Base-by-base conservation (phyloP, 2,797 vertebrate genomes). In the Takifugu ocellatus region DNA sequence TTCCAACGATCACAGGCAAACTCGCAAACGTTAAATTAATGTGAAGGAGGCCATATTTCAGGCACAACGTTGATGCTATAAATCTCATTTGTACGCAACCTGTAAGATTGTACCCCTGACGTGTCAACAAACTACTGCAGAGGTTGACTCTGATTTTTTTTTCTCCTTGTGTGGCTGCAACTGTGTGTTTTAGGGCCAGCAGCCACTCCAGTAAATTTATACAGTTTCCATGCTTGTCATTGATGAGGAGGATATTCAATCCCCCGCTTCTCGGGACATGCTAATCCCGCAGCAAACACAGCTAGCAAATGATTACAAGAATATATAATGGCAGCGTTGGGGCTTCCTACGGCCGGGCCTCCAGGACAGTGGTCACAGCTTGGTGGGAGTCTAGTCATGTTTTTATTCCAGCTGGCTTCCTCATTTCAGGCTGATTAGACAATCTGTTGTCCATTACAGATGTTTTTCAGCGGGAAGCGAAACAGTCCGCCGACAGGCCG, bases 231-330 rank as follows among this genome's bases (percentile, higher is more conserved):
- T 54, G 36, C 15, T 58, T 50, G 54, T 27, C 61, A 12, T 54
- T 48, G 17, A 61, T 61, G 56, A 49, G 46, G 51, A 64, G 16
- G 56, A 70, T 26, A 54, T 67, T 72, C 36, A 57, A 49, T 31
- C 70, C 59, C 51, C 6, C 54, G 58, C 25, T 59, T 70, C 56
- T 68, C 43, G 27, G 70, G 71, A 58, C 52, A 57, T 5, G 4
- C 59, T 55, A 51, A 75, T 75, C 65, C 70, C 75, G 62, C 63
- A 56, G 59, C 16, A 11, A 65, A 68, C 67, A 56, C 52, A 63
- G 56, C 70, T 52, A 76, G 82, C 69, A 77, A 75, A 80, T 73
- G 68, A 74, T 77, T 75, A 71, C 71, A 74, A 63, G 73, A 82
- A 68, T 63, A 65, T 65, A 56, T 64, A 75, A 79, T 83, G 73